A percentile compares a stretch with the other conserved stretches of the same genome.
Conservation (phyloP, 2,797 vertebrate species). For the Fistularia tabacaria region DNA sequence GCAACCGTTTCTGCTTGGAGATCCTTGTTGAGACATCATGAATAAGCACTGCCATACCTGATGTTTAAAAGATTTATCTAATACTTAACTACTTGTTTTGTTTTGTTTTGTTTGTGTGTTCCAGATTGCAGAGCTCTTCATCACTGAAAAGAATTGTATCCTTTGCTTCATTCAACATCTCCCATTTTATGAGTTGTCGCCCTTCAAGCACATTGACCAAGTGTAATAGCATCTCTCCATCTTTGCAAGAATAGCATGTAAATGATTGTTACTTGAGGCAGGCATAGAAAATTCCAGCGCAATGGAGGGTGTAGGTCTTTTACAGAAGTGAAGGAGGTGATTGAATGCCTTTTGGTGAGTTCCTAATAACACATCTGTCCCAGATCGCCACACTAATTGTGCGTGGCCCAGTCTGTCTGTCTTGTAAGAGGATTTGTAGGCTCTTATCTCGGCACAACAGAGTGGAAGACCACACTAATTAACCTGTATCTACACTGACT, state of each 20-base stretch:
- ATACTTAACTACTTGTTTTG: constrained; percentile 4
- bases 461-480: constrained; percentile 67
- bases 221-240: constrained; percentile 9
- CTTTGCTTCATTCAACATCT: constrained; percentile 45
- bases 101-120: constrained; percentile 46
- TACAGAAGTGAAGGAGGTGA: constrained; percentile 33
- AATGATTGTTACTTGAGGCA: constrained; percentile 15
- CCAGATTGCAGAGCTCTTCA: constrained; percentile 82
- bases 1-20: constrained; percentile 15
- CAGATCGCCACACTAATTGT: constrained; percentile 50
- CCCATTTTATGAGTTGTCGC: too few species aligned
- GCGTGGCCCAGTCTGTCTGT: constrained; percentile 44
- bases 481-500: constrained; percentile 60
- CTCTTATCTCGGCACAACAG: constrained; percentile 71
- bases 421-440: constrained; percentile 73
- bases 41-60: constrained; percentile 11
- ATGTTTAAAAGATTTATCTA: background rate
- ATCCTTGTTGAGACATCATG: constrained; percentile 34
- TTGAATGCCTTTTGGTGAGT: constrained; percentile 37
- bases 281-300: constrained; percentile 38
- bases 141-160: constrained; percentile 82
- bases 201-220: constrained; percentile 3
- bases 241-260: constrained; percentile 12
- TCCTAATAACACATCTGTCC: constrained; percentile 55
- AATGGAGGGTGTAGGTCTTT: constrained; percentile 35